A percentile compares a stretch with the other conserved stretches of the same genome.
Evolutionary conservation across 1,140 invertebrate genomes (phyloP).

Genomic region (Sminthurinus signatus): DNA sequence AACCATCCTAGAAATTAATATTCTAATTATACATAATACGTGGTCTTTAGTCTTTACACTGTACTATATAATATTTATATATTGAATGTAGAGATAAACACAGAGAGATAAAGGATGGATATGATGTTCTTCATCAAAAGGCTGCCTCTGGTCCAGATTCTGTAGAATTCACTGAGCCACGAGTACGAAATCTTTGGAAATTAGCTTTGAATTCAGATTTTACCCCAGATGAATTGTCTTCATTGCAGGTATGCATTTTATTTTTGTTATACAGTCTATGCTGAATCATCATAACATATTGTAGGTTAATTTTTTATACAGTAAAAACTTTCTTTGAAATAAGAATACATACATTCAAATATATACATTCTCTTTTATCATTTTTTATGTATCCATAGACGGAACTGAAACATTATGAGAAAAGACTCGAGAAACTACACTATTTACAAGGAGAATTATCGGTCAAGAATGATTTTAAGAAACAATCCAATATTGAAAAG

Average conservation of each 20-base stretch:
- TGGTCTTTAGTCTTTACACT: neutral
- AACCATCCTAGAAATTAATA: too few relatives aligned
- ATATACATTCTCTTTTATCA: neutral
- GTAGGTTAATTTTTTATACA: too few relatives aligned
- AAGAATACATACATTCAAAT: too few relatives aligned
- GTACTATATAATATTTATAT: neutral
- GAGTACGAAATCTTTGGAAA: conserved; percentile 80
- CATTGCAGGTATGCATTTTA: conserved; percentile 60
- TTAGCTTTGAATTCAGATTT: conserved; percentile 73
- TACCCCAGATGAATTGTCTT: conserved; percentile 68
- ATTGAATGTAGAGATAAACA: conserved; percentile 67
- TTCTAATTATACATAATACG: neutral
- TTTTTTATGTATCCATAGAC: conserved; percentile 49
- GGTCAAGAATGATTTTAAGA: conserved; percentile 47
- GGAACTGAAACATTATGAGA: conserved; percentile 82
- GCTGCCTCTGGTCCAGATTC: conserved; percentile 66
- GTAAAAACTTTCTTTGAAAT: neutral
- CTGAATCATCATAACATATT: conserved; percentile 85
- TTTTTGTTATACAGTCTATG: conserved; percentile 58
- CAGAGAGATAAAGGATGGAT: conserved; percentile 68
- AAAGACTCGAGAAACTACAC: conserved; percentile 71
- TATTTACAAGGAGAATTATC: conserved; percentile 70
- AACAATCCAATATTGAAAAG: conserved; percentile 47
- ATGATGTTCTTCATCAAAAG: conserved; percentile 66
- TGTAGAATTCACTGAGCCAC: conserved; percentile 79